Conservation (phyloP, 2,888 invertebrate species). For the Heterodera filipjevi region DNA sequence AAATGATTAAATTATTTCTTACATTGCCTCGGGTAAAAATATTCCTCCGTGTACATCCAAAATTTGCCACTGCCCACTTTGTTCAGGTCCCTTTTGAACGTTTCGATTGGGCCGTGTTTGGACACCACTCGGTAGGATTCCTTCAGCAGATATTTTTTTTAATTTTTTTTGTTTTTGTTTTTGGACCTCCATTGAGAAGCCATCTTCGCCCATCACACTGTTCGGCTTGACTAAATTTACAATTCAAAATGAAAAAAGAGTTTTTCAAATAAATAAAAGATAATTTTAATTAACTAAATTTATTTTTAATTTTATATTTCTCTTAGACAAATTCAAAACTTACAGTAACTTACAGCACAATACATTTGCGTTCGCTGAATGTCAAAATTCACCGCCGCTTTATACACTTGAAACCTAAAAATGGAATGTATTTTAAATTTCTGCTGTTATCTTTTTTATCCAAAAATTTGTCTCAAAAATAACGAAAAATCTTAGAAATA, state of each 20-base stretch:
- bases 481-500: no score
- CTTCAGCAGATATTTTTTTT: not conserved
- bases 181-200: conserved; percentile 64
- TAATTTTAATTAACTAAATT: conserved; percentile 6
- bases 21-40: conserved; percentile 66
- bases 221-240: conserved; percentile 61
- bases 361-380: conserved; percentile 65
- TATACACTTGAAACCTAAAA: conserved; percentile 60
- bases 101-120: conserved; percentile 65
- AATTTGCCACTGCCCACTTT: conserved; percentile 64
- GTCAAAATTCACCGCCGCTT: conserved; percentile 65
- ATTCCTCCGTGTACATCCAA: conserved; percentile 66
- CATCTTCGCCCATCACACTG: conserved; percentile 64
- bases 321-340: conserved; percentile 34
- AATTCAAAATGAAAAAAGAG: conserved; percentile 1
- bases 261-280: no score
- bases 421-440: no score
- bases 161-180: not conserved
- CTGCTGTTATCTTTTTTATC: no score
- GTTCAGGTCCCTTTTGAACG: conserved; percentile 65
- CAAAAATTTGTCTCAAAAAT: no score
- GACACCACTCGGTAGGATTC: conserved; percentile 62
- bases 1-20: conserved; percentile 18
- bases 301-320: not conserved
- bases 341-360: conserved; percentile 65